Evolutionary conservation across 2,113 vertebrate species (phyloP).

Genomic region (Hyperopisus bebe): DNA sequence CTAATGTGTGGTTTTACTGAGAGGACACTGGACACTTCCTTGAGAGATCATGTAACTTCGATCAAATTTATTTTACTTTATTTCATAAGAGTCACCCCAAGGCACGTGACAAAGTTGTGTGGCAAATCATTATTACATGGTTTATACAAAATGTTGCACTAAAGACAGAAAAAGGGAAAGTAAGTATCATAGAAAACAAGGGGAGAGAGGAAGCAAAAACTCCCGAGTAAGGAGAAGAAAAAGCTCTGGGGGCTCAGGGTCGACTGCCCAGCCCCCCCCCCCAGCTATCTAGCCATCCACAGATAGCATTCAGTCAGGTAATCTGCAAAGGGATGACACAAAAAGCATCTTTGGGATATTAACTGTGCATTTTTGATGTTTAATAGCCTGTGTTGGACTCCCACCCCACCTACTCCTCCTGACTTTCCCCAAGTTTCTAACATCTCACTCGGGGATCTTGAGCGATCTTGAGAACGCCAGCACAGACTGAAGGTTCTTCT

Average conservation of each 20-base stretch:
- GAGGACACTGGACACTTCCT: background rate
- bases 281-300: background rate
- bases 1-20: background rate
- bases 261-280: background rate
- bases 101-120: background rate
- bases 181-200: background rate
- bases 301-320: background rate
- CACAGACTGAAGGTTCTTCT: background rate
- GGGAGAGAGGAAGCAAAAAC: background rate
- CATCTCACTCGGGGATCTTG: background rate
- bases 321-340: background rate
- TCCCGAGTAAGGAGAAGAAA: background rate
- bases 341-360: background rate
- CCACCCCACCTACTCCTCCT: background rate
- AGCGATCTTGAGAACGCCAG: background rate
- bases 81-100: background rate
- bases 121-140: background rate
- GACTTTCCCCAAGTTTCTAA: background rate
- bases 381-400: background rate
- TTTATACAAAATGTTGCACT: background rate
- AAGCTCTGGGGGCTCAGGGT: background rate
- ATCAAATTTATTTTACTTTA: background rate
- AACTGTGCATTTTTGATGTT: background rate
- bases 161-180: background rate
- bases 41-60: background rate